Base-by-base conservation (phyloP, 2,113 vertebrate species). In the Vimba vimba region DNA sequence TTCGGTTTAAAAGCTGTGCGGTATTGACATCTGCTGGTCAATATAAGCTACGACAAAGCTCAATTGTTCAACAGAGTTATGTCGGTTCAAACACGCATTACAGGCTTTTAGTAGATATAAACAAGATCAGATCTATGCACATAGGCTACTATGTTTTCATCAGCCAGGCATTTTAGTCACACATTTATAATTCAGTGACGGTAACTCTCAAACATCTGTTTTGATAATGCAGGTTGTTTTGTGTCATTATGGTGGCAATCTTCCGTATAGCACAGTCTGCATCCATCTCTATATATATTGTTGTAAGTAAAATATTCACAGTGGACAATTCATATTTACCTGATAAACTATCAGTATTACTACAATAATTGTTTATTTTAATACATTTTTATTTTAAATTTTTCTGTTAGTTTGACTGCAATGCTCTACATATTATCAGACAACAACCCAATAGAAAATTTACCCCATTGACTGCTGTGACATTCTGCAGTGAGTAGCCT, bases 1-100 rank as follows among this genome's bases (percentile, higher is more conserved):
- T 75, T 50, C 6, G 21, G 11, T 57, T 36, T 39, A 55, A 87
- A 36, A 36, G 17, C 6, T 27, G 25, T n/a, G 47, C 39, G 76
- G 66, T 30, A n/a, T 33, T 85, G 87, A 60, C 87, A 66, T n/a
- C 81, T 86, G 57, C n/a, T 86, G 80, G 75, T 75, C 57, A 68
- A 25, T 17, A 68, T 68, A 57, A 19, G 45, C 25, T 10, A 52
- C 0, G 45, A 25, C 3, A 39, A 15, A 5, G 52, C 33, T 27
- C 6, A 12, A 39, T 10, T 25, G 21, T 17, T 45, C 39, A 68
- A n/a, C 13, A 27, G 60, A 13, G 19, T 23, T 43, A 23, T 71
- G 13, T 73, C 68, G 36, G 68, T 11, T 71, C 36, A 69, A 69
- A 69, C 66, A 39, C 4, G 66, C 30, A 2, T 36, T 19, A 68